These are phyloP conservation scores for Eupeodes luniger DNA, from an alignment of 2,888 invertebrate species.

Conservation along the genomic window DNA sequence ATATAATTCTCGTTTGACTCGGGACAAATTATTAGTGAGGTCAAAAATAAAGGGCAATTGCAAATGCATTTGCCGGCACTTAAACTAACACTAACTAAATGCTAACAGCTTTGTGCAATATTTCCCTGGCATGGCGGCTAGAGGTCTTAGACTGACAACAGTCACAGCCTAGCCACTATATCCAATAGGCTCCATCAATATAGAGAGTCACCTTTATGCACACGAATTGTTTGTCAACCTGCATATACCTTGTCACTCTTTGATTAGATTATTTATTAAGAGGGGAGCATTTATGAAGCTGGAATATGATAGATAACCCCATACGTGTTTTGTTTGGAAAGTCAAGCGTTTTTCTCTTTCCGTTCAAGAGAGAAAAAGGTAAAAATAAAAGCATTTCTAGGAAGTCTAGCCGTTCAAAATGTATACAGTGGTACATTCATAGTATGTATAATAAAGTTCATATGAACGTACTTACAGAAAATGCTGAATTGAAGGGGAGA, in stretches of 20 bases:
- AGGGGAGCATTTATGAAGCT: slow-evolving; percentile 4
- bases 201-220: neutral
- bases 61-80: slow-evolving; percentile 54
- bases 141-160: slow-evolving; percentile 18
- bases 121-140: neutral
- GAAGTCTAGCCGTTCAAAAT: neutral
- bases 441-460: neutral
- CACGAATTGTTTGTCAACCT: slow-evolving; percentile 11
- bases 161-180: neutral
- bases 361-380: neutral
- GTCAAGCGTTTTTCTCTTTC: neutral
- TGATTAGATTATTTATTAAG: slow-evolving; percentile 11
- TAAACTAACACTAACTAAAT: slow-evolving; percentile 45
- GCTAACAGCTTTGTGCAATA: slow-evolving; percentile 20
- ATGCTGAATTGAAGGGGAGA: neutral
- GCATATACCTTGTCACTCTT: slow-evolving; percentile 14
- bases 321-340: slow-evolving; percentile 8
- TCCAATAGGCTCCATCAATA: neutral
- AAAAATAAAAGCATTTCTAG: slow-evolving; percentile 1
- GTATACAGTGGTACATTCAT: neutral
- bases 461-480: neutral
- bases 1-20: neutral
- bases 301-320: neutral
- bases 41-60: slow-evolving; percentile 70
- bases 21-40: slow-evolving; percentile 65